Conservation (phyloP, 2,888 invertebrate genomes). For the Pterostichus madidus region DNA sequence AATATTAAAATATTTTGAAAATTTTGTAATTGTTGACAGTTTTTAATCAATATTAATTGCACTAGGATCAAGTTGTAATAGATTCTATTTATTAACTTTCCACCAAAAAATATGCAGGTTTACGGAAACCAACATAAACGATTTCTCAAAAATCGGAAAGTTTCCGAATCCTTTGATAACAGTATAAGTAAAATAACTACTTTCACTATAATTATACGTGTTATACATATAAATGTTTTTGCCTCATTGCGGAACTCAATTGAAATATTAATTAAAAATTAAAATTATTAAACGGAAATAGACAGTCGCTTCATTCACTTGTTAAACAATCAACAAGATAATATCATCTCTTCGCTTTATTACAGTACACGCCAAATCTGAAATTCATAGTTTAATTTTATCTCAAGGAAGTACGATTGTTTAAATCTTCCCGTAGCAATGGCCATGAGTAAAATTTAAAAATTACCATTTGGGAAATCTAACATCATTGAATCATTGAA, state of each 20-base stretch:
- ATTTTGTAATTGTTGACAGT: too few species aligned
- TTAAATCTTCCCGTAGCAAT: conserved; percentile 20
- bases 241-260: conserved; percentile 36
- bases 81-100: background rate
- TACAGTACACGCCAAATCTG: conserved; percentile 37
- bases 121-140: background rate
- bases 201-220: conserved; percentile 32
- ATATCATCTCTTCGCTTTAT: conserved; percentile 30
- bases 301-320: conserved; percentile 25
- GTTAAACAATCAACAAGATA: conserved; percentile 37
- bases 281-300: conserved; percentile 42
- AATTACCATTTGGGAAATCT: background rate
- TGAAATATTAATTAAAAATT: conserved; percentile 60
- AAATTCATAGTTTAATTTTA: conserved; percentile 47
- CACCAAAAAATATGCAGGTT: background rate
- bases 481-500: background rate
- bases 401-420: conserved; percentile 50
- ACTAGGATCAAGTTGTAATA: too few species aligned
- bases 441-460: background rate
- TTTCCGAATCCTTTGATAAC: conserved; percentile 1
- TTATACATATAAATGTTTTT: conserved; percentile 12
- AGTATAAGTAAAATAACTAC: conserved; percentile 1
- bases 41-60: too few species aligned
- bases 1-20: too few species aligned
- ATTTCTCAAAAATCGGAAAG: conserved; percentile 44